A percentile compares a stretch with the other conserved stretches of the same genome.
These are phyloP conservation scores for Lasioglossum oenotherae DNA, from an alignment of 2,888 invertebrate genomes.

Conservation along the genomic window DNA sequence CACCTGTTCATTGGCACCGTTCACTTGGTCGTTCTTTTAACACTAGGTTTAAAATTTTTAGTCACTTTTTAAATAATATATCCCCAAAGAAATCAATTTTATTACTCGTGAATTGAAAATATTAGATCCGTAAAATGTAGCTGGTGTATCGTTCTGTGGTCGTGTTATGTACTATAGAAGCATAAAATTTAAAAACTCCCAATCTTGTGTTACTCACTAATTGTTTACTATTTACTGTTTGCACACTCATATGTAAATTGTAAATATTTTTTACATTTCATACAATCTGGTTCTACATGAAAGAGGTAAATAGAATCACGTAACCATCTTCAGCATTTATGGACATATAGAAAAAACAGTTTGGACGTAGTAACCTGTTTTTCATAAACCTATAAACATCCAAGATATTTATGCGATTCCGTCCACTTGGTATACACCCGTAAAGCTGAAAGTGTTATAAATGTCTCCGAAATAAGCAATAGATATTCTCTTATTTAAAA, in stretches of 20 bases:
- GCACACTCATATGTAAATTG: not conserved
- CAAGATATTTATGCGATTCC: not conserved
- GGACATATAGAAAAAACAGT: not conserved
- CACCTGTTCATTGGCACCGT: no score
- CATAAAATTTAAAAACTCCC: no score
- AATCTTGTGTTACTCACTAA: not conserved
- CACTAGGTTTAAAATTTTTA: no score
- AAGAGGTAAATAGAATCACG: not conserved
- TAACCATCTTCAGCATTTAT: not conserved
- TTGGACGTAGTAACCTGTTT: not conserved
- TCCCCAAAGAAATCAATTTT: no score
- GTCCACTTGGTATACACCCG: not conserved
- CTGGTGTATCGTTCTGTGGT: not conserved
- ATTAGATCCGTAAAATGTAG: not conserved
- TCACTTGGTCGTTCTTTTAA: no score
- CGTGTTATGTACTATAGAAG: no score
- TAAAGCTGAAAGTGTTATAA: not conserved
- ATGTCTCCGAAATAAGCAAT: not conserved
- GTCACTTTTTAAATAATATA: no score
- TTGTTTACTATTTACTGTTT: not conserved
- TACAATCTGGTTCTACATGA: not conserved
- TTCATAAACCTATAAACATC: not conserved
- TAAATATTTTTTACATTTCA: not conserved
- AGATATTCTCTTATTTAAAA: not conserved
- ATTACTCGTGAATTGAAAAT: no score